Evolutionary conservation across 2,113 vertebrate genomes (phyloP), one percentile per base, ranked within the genome.

Genomic region (Salvelinus sp.): DNA sequence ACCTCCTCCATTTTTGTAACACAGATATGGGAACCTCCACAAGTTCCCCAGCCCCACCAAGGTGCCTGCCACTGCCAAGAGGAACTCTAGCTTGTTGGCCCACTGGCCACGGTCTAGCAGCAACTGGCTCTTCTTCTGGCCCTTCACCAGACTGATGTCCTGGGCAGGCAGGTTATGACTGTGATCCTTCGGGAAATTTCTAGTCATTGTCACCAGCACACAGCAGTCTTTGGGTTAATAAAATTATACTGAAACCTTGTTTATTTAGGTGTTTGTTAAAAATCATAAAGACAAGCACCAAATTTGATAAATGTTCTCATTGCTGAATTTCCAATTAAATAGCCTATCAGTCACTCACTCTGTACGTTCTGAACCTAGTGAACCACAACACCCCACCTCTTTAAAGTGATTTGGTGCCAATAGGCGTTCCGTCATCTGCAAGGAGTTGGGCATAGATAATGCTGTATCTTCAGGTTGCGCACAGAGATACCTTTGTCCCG

Each of bases 11-110:
- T 82, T 82, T 73, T 82, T 78, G 70, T 78, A 78, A 65, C 76
- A 78, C 44, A 82, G 80, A 77, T 82, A 82, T 5, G 80, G 76
- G 23, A 82, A 78, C 47, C 80, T 72, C 76, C 80, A 82, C 18
- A 82, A 68, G 68, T 82, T 82, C 50, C 76, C 80, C 44, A 78
- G 76, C 64, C 80, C 76, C 6, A 82, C 74, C 3, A 82, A 67
- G 16, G 72, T 60, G 48, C 76, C 80, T 25, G 76, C 76, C 20
- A 78, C 76, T 10, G 76, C 74, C 63, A 79, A 65, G 50, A 76
- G 33, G 73, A 44, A 44, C 38, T 44, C 38, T 44, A 44, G 38
- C 38, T 44, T 44, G 38, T 44, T 44, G 9, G 38, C 73, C 80
- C 76, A 75, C 3, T 75, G 69, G 30, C 76, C 76, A 22, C 76